Evolutionary conservation across 53 echinoderm and acorn worm species (phyloP), one percentile per base, ranked within the genome.

Genomic region (Astropecten irregularis): DNA sequence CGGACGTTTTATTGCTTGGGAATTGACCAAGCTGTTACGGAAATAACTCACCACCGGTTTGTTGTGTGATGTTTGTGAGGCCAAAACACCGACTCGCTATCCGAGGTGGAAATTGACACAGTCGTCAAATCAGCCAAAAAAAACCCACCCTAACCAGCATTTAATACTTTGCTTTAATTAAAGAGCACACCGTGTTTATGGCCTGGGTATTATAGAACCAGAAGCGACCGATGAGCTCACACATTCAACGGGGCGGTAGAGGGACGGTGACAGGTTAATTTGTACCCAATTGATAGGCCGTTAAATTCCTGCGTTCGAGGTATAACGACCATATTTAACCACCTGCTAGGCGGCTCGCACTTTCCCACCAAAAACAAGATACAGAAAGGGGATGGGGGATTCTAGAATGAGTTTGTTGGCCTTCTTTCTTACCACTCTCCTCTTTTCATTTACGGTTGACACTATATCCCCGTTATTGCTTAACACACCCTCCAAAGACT

Each of bases 251-350:
- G 3, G 59, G 29, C 37, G 37, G 15, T 58, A 10, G 23, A 57
- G 22, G 22, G 28, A 57, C 76, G 38, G 38, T 26, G n/a, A 58
- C 38, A 25, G 26, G 42, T 56, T 76, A 76, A 76, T 76, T 58
- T 76, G 59, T 40, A 40, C 37, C 57, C 21, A n/a, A n/a, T 38
- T 37, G 58, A 37, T 58, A 15, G 57, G 59, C 58, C 25, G 57
- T 76, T 76, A 76, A 76, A 58, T 76, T 76, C 76, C 58, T 56
- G 9, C 38, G 58, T 76, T 76, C 38, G 26, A 76, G 76, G 76
- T 76, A n/a, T n/a, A 59, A 76, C 51, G 34, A 49, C 40, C 58
- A 36, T 76, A 29, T 76, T 76, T 76, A 76, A 76, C 40, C 76
- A 76, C 76, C 76, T 76, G 76, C n/a, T 15, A 29, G 27, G 42